Evolutionary conservation across 1,140 invertebrate species (phyloP).

Genomic region (Ctenoplectra terminalis): DNA sequence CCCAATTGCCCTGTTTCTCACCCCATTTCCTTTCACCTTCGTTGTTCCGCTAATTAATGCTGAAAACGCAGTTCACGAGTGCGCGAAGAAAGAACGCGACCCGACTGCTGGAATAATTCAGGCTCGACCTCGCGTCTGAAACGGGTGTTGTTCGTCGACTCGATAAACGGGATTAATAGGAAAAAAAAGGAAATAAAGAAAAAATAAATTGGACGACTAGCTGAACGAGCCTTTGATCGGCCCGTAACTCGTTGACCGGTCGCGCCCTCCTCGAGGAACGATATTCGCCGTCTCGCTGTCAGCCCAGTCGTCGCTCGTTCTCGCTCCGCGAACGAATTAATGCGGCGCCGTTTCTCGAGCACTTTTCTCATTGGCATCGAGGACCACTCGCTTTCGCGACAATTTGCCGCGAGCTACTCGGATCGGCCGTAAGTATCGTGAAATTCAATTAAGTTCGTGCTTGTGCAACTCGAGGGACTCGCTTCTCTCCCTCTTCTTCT

Average conservation of each 20-base stretch:
- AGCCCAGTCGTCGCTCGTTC: background rate
- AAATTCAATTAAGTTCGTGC: constrained; percentile 65
- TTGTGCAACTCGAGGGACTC: constrained; percentile 31
- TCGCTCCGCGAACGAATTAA: constrained; percentile 50
- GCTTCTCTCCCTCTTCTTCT: background rate
- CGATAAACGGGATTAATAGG: no score
- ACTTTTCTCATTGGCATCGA: constrained; percentile 54
- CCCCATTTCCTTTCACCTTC: background rate
- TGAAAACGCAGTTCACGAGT: background rate
- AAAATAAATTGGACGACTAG: background rate
- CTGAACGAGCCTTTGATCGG: background rate
- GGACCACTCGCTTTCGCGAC: constrained; percentile 53
- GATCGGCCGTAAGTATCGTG: constrained; percentile 61
- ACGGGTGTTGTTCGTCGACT: background rate
- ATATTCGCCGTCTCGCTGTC: constrained; percentile 4
- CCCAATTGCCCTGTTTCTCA: background rate
- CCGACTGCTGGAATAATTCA: background rate
- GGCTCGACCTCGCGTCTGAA: background rate
- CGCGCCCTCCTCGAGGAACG: background rate
- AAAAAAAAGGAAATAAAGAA: background rate
- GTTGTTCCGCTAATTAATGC: constrained; percentile 30
- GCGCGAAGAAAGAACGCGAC: background rate
- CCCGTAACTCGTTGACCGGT: constrained; percentile 14
- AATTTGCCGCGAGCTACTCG: constrained; percentile 59
- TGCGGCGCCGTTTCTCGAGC: constrained; percentile 53